Conservation (phyloP, 2,113 vertebrate genomes). For the Prochilodus magdalenae region DNA sequence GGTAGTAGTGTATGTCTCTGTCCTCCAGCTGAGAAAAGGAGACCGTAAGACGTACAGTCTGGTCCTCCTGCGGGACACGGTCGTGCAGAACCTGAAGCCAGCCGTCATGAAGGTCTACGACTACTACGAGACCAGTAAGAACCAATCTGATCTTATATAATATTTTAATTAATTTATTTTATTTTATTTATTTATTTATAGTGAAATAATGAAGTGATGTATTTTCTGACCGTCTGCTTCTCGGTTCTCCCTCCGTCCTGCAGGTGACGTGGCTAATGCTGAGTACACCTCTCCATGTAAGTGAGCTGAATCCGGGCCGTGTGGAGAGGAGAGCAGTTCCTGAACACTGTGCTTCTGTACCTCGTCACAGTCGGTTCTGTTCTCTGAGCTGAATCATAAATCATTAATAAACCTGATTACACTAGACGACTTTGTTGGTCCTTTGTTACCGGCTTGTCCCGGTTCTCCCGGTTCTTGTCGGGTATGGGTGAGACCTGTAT, state of each 20-base stretch:
- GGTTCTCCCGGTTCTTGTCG: too few relatives aligned
- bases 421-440: neutral
- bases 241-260: conserved; percentile 12
- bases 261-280: conserved; percentile 68
- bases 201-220: neutral
- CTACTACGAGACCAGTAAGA: conserved; percentile 86
- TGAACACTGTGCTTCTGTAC: too few relatives aligned
- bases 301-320: neutral
- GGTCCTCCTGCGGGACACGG: conserved; percentile 70
- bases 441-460: too few relatives aligned
- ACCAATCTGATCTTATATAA: neutral
- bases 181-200: too few relatives aligned
- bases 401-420: neutral
- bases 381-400: neutral
- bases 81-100: conserved; percentile 80
- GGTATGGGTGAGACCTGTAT: too few relatives aligned
- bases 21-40: conserved; percentile 65
- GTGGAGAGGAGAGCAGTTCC: neutral
- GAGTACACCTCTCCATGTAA: conserved; percentile 73
- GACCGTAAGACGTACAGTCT: conserved; percentile 57
- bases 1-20: neutral
- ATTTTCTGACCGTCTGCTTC: neutral
- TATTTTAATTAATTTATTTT: neutral
- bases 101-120: conserved; percentile 84
- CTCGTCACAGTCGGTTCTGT: neutral